A percentile compares a stretch with the other conserved stretches of the same genome.
Conservation (phyloP, 1,140 invertebrate genomes). For the Solenopsis invicta region DNA sequence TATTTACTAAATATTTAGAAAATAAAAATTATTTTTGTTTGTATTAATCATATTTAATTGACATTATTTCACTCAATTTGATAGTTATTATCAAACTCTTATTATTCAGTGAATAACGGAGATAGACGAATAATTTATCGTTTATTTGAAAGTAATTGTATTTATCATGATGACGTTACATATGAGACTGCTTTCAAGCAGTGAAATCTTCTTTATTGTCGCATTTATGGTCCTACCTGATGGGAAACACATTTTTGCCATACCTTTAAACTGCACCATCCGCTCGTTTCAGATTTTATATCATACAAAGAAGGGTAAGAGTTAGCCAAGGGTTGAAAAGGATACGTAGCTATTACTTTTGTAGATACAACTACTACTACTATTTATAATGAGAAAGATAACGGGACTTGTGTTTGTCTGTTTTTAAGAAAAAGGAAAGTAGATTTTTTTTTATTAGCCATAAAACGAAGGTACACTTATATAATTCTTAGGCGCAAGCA, state of each 20-base stretch:
- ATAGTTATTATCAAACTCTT: no score
- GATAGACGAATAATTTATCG: background rate
- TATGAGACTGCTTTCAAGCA: background rate
- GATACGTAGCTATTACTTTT: background rate
- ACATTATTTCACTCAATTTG: no score
- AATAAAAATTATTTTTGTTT: no score
- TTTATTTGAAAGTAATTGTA: background rate
- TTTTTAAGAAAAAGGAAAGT: constrained; percentile 72
- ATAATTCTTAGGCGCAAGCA: background rate
- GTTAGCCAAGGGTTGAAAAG: background rate
- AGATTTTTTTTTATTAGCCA: constrained; percentile 54
- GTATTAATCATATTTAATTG: no score
- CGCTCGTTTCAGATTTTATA: background rate
- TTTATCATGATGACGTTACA: background rate
- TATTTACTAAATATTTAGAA: no score
- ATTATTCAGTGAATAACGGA: background rate
- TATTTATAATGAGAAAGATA: background rate
- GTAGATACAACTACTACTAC: background rate
- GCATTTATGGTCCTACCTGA: background rate
- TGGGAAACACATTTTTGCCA: background rate
- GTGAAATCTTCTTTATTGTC: background rate
- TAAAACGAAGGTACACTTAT: background rate
- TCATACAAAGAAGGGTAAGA: background rate
- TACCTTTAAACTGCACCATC: background rate
- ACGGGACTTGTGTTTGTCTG: no score